phyloP scores from a whole-genome alignment of 2,888 invertebrate genomes.

The Epirrhoe alternata region DNA sequence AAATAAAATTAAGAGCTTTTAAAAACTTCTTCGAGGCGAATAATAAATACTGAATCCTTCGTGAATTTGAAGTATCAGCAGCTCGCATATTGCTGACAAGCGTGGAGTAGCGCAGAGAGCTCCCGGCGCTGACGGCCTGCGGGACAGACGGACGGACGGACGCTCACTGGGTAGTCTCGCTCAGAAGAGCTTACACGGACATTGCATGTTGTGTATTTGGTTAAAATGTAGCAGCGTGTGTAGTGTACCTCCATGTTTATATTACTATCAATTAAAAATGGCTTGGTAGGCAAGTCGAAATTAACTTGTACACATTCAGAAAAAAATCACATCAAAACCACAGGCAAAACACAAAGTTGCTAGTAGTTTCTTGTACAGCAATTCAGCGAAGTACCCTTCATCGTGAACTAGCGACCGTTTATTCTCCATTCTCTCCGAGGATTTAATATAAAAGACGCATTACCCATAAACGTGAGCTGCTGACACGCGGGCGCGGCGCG shows the following conservation, averaged over 20 bases:
- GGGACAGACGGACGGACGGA: not conserved
- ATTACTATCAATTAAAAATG: too few relatives aligned
- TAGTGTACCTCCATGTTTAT: too few relatives aligned
- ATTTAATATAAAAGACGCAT: constrained; percentile 27
- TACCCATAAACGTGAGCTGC: constrained; percentile 21
- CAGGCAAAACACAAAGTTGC: not conserved
- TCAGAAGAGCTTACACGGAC: too few relatives aligned
- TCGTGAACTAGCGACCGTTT: not conserved
- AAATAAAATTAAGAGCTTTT: too few relatives aligned
- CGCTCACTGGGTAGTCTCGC: not conserved
- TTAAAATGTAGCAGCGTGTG: too few relatives aligned
- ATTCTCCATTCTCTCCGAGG: constrained; percentile 8
- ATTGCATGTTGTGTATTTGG: too few relatives aligned
- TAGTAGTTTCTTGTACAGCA: not conserved
- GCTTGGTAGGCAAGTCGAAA: too few relatives aligned
- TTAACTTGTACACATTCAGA: too few relatives aligned
- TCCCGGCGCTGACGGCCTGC: not conserved
- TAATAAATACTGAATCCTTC: not conserved
- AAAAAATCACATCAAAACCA: too few relatives aligned
- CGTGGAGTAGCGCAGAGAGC: not conserved
- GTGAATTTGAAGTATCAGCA: not conserved
- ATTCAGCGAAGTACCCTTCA: not conserved
- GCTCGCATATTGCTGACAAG: not conserved
- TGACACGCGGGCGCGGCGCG: constrained; percentile 12
- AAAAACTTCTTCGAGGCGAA: not conserved